Base-by-base conservation (phyloP, 2,797 vertebrate genomes). In the Microtus agrestis region DNA sequence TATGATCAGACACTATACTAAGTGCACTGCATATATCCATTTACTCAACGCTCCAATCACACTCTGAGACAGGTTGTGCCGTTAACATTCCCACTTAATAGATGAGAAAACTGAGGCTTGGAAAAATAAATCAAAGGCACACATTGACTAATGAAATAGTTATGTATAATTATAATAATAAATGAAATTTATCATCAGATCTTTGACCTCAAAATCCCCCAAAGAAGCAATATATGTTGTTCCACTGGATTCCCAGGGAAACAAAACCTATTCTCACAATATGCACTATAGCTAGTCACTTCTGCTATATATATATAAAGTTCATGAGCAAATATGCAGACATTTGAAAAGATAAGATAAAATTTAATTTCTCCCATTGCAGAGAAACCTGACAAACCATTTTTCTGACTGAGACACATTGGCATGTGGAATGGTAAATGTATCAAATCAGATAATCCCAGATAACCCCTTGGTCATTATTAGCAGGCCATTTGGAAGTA, bases 301-400 rank as follows among this genome's bases (percentile, higher is more conserved):
- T 77, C 54, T 86, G 34, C 43, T 61, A 40, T 25, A 40, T 51
- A 37, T 43, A 51, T 40, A 40, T 4, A 88, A 0, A 51, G 1
- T 29, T 96, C 77, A 95, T 67, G 89, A 97, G 95, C 34, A 94
- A 95, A 94, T 91, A 40, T 25, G 37, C 48, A 85, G 67, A 94
- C 46, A 93, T 82, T 87, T 88, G 61, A 94, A 96, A 87, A 77
- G 61, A 95, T 91, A 88, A 97, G 80, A 65, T 82, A 84, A 85
- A 96, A 87, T 74, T 94, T 97, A 93, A 95, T 86, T 92, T 92
- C 34, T 93, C 76, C 71, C 74, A 71, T 34, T 43, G 67, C 74
- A 93, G 69, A 76, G 89, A 95, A 85, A 51, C 14, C 34, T 65
- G 46, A 87, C 7, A 79, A 65, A 87, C 56, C 56, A n/a, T 86